Conservation (phyloP, 2,797 vertebrate species). For the Enteromius radiatus region DNA sequence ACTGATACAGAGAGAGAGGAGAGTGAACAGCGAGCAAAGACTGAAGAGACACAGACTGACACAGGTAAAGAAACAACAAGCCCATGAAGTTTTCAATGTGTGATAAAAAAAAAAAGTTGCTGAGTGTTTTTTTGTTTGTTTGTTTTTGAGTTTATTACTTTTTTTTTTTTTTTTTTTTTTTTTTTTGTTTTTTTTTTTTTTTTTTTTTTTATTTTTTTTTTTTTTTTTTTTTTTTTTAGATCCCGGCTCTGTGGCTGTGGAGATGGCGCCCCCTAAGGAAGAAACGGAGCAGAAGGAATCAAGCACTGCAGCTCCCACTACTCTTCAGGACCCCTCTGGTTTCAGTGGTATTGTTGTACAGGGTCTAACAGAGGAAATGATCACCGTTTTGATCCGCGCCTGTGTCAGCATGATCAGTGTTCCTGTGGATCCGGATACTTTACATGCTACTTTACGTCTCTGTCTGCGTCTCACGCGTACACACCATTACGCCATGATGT, state of each 20-base stretch:
- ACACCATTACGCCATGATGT: conserved; percentile 96
- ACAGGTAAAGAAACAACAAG: conserved; percentile 55
- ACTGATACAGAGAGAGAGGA: conserved; percentile 89
- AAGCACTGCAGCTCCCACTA: conserved; percentile 54
- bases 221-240: conserved; percentile 53
- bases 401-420: conserved; percentile 97
- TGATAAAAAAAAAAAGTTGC: neutral
- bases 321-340: conserved; percentile 59
- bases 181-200: too few relatives aligned
- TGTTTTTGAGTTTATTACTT: too few relatives aligned
- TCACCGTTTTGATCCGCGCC: conserved; percentile 89
- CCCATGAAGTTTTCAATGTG: neutral
- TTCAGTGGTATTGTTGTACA: conserved; percentile 84
- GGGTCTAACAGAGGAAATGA: conserved; percentile 90
- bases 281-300: conserved; percentile 75
- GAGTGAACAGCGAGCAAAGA: conserved; percentile 71
- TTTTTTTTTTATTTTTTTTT: too few relatives aligned
- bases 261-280: conserved; percentile 79
- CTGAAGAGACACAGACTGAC: conserved; percentile 74
- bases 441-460: conserved; percentile 92
- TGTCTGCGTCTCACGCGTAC: conserved; percentile 93
- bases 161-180: too few relatives aligned
- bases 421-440: conserved; percentile 94
- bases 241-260: conserved; percentile 68
- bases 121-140: too few relatives aligned